Evolutionary conservation across 2,113 vertebrate species (phyloP).

Genomic region (Xenus cinereus): DNA sequence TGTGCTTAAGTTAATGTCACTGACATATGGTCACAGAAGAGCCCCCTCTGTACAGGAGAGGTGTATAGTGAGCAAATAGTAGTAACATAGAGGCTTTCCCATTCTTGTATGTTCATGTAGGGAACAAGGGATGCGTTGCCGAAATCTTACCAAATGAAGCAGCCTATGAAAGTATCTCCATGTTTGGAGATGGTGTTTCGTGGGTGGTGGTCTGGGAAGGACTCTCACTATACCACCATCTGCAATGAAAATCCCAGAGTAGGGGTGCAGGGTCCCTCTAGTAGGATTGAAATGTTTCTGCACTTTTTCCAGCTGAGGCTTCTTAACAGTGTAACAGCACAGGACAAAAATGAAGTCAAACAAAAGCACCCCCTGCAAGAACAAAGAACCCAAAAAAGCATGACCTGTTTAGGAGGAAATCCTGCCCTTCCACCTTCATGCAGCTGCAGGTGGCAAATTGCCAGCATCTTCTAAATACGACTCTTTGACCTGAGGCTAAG

Average conservation of each 20-base stretch:
- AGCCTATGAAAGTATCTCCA: neutral
- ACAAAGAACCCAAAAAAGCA: slow-evolving; percentile 60
- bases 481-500: slow-evolving; percentile 11
- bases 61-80: neutral
- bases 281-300: neutral
- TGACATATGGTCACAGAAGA: neutral
- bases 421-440: slow-evolving; percentile 55
- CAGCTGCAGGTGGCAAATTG: slow-evolving; percentile 58
- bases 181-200: neutral
- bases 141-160: neutral
- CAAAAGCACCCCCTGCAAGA: neutral
- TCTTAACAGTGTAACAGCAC: neutral
- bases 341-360: slow-evolving; percentile 21
- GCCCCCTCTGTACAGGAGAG: neutral
- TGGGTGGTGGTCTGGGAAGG: neutral
- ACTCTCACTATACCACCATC: neutral
- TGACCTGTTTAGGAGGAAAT: slow-evolving; percentile 59
- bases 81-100: neutral
- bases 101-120: neutral
- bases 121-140: neutral
- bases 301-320: neutral
- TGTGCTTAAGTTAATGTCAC: neutral
- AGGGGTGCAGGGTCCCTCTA: neutral
- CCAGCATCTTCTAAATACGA: slow-evolving; percentile 39
- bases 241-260: neutral